Evolutionary conservation across 2,888 invertebrate species (phyloP), one percentile per base, ranked within the genome.

Genomic region (Megastigmus dorsalis): DNA sequence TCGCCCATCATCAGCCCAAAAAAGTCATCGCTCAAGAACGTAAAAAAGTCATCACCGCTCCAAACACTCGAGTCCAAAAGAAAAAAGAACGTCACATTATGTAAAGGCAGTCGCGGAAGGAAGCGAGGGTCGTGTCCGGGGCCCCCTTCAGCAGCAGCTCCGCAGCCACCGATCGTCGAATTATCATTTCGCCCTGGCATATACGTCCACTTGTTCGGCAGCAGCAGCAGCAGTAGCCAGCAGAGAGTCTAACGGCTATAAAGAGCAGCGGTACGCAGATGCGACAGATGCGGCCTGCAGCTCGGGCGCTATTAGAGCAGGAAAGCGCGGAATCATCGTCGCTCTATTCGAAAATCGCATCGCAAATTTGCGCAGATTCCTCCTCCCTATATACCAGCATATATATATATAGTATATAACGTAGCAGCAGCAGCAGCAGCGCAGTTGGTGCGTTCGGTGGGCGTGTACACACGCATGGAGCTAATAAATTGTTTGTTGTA

Each of bases 401-500:
- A 48, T 43, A 62, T 55, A 20, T 50, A 52, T 55, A 50, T 50
- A 20, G n/a, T n/a, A n/a, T n/a, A n/a, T n/a, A n/a, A n/a, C n/a
- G n/a, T n/a, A n/a, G n/a, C n/a, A n/a, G n/a, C n/a, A n/a, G n/a
- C n/a, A n/a, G n/a, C n/a, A n/a, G n/a, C n/a, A n/a, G 79, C 79
- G 80, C 82, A 85, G 83, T 82, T 82, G 84, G 81, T 81, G 80
- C 82, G 81, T 81, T 76, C 79, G 80, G 82, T 84, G 82, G 84
- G 84, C 84, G 79, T 78, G 76, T 76, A 36, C 55, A 13, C 48
- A 59, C 67, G 18, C 54, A 86, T 85, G 84, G 84, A 85, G 84
- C 87, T 86, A 86, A 87, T 87, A 87, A 87, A 87, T 87, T 87
- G 87, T 87, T 87, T 87, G 86, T 86, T 85, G 86, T 87, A 87